Conservation (phyloP, 2,888 invertebrate species). For the Eristalis arbustorum region DNA sequence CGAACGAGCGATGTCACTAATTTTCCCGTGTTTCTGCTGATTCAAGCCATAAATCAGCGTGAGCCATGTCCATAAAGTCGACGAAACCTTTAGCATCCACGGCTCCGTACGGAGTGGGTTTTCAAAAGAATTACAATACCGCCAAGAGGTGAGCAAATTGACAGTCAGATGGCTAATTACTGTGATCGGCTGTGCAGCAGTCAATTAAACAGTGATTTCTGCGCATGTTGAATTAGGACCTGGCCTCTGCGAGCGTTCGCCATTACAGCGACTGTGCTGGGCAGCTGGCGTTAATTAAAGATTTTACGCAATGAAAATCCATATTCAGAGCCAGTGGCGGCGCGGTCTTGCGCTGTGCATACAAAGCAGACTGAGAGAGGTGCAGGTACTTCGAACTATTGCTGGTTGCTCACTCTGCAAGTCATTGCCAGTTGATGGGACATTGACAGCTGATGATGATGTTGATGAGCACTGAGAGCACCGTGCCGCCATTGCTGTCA, state of each 20-base stretch:
- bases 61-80: slow-evolving; percentile 9
- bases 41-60: neutral
- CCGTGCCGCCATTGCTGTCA: neutral
- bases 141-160: slow-evolving; percentile 36
- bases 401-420: neutral
- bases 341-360: slow-evolving; percentile 19
- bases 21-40: neutral
- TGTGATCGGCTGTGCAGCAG: neutral
- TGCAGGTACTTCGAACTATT: slow-evolving; percentile 18
- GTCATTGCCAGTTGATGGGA: neutral
- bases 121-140: slow-evolving; percentile 28
- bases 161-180: slow-evolving; percentile 47
- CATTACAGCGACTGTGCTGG: neutral
- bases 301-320: slow-evolving; percentile 41
- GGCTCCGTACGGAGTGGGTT: neutral
- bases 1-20: neutral
- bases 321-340: slow-evolving; percentile 23
- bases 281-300: slow-evolving; percentile 27
- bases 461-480: neutral
- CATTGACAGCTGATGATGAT: neutral
- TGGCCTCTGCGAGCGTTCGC: neutral
- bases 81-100: neutral
- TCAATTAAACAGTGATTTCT: slow-evolving; percentile 25
- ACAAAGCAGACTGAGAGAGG: slow-evolving; percentile 29
- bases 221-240: slow-evolving; percentile 24